These are phyloP conservation scores for Ernsta delagoae DNA, from an alignment of 2,888 invertebrate species.

Conservation along the genomic window DNA sequence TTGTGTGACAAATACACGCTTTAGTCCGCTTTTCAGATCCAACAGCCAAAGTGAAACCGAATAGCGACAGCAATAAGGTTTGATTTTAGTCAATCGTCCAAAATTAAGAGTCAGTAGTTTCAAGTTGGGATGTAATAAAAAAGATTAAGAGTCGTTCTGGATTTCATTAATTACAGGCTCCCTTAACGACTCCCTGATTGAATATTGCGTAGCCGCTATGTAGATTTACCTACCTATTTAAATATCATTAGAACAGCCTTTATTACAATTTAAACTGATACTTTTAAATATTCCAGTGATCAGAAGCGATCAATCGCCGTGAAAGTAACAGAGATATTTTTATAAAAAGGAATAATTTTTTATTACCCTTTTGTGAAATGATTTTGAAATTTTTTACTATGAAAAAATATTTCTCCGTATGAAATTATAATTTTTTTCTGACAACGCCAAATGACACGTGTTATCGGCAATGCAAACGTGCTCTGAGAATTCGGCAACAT, in stretches of 20 bases:
- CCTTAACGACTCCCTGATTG: conserved; percentile 25
- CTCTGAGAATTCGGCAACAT: not conserved
- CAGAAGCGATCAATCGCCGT: not conserved
- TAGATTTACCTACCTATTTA: conserved; percentile 1
- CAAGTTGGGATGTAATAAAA: conserved; percentile 25
- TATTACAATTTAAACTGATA: not conserved
- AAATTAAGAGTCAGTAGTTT: conserved; percentile 16
- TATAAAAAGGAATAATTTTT: not conserved
- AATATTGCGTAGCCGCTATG: conserved; percentile 12
- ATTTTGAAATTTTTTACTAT: not conserved
- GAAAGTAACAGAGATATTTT: no score
- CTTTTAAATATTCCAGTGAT: not conserved
- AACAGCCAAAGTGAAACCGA: conserved; percentile 5
- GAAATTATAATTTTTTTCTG: not conserved
- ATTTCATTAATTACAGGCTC: conserved; percentile 27
- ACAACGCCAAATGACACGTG: not conserved
- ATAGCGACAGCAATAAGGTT: conserved; percentile 7
- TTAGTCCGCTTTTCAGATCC: conserved; percentile 13
- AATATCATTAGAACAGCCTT: not conserved
- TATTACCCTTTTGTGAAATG: not conserved
- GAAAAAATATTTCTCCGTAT: not conserved
- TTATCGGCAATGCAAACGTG: not conserved
- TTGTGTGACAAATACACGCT: conserved; percentile 34
- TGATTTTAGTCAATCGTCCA: conserved; percentile 3
- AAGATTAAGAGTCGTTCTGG: conserved; percentile 26